Conservation (phyloP, 2,888 invertebrate genomes). For the Cataglyphis albicans region DNA sequence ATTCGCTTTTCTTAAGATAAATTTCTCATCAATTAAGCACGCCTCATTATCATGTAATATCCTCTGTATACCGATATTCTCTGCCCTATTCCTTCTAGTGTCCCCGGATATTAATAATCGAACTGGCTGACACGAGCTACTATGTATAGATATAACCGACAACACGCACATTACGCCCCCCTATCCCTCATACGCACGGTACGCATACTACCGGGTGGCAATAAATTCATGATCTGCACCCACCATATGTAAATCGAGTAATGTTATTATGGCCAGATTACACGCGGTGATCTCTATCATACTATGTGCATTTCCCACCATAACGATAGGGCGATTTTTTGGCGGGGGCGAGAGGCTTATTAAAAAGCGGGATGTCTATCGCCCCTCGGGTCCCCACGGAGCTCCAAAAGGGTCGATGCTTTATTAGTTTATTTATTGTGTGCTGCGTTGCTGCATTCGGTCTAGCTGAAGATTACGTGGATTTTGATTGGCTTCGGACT, state of each 20-base stretch:
- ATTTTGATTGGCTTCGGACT: conserved; percentile 82
- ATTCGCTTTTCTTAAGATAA: conserved; percentile 42
- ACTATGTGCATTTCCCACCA: conserved; percentile 81
- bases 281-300: conserved; percentile 81
- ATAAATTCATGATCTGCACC: conserved; percentile 82
- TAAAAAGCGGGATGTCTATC: conserved; percentile 80
- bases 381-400: conserved; percentile 63
- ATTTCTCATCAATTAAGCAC: conserved; percentile 68
- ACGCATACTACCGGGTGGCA: conserved; percentile 65
- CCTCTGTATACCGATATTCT: conserved; percentile 37
- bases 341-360: conserved; percentile 74
- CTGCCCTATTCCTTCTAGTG: conserved; percentile 54
- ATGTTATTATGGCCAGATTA: conserved; percentile 84
- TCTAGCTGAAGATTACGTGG: conserved; percentile 79
- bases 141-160: conserved; percentile 59
- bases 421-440: conserved; percentile 83
- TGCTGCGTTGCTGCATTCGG: conserved; percentile 64
- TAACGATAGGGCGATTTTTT: conserved; percentile 55
- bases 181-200: conserved; percentile 38
- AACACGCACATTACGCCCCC: conserved; percentile 67
- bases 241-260: conserved; percentile 82
- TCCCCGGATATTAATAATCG: conserved; percentile 74
- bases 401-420: conserved; percentile 56
- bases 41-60: conserved; percentile 73
- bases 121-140: conserved; percentile 46